Evolutionary conservation across 1,140 invertebrate species (phyloP), one percentile per base, ranked within the genome.

Genomic region (Stegodyphus dumicola): DNA sequence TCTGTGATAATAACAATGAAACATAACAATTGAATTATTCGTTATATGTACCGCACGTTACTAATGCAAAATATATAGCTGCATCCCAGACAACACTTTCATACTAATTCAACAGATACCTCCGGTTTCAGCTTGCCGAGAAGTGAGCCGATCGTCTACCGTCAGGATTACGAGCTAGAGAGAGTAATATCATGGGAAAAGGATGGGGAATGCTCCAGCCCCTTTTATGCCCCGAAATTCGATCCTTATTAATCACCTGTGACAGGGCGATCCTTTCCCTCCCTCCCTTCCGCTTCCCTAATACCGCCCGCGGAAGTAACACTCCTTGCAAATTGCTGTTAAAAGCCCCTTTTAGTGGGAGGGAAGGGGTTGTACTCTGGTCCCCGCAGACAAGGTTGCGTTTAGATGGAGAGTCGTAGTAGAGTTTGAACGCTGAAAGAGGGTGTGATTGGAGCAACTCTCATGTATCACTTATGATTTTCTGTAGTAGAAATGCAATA

Each of bases 331-430:
- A 83, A 83, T 83, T 83, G 80, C 80, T 83, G 80, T 67, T 83
- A 83, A 83, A 83, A 83, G 80, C 80, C 80, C 70, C 80, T 83
- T 83, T 83, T 83, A 83, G 80, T 15, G 78, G 77, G 49, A 10
- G 64, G 60, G 69, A 75, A 75, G 67, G 60, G 64, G 80, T 70
- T 17, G n/a, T 17, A 6, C 54, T 64, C 33, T 7, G 13, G 52
- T 15, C 10, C 66, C 64, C 51, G 71, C 51, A 74, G 71, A 71
- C 18, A 49, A 71, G 33, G 11, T 33, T 33, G 33, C 33, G 33
- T 33, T 33, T 33, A 33, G 33, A 33, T 33, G 33, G 33, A 33
- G 33, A 33, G 33, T 3, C 1, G 33, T 33, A 33, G 33, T 3
- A 3, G 33, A 33, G 33, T 33, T 33, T 33, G 33, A 33, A 33